A percentile compares a stretch with the other conserved stretches of the same genome.
These are phyloP conservation scores for Malurus elegans DNA, from an alignment of 2,113 vertebrate species.

Conservation along the genomic window DNA sequence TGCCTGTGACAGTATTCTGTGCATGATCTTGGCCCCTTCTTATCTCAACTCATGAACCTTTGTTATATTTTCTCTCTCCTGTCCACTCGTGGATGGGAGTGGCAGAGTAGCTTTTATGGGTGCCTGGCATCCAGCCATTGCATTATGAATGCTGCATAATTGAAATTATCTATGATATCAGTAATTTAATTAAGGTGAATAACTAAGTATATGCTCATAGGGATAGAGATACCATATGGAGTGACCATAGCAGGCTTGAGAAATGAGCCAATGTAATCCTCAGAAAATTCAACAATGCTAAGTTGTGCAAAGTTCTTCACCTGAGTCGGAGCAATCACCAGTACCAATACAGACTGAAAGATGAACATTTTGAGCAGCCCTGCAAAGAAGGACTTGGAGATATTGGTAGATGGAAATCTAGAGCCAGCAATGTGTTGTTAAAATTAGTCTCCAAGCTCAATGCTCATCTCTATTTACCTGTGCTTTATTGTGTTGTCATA, in stretches of 20 bases:
- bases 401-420: not conserved
- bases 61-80: not conserved
- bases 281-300: not conserved
- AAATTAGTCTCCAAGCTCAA: not conserved
- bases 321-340: not conserved
- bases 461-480: not conserved
- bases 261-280: not conserved
- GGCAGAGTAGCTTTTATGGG: not conserved
- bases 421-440: not conserved
- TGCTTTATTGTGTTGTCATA: not conserved
- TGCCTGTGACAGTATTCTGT: not conserved
- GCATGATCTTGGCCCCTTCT: not conserved
- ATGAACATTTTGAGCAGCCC: not conserved
- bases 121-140: not conserved
- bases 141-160: accelerated
- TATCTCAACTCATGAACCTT: not conserved
- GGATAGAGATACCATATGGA: not conserved
- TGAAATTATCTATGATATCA: not conserved
- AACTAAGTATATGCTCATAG: not conserved
- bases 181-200: not conserved
- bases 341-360: not conserved
- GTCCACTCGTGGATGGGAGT: not conserved
- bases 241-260: not conserved
- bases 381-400: not conserved
- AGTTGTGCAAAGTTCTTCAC: not conserved